phyloP scores from a whole-genome alignment of 2,797 vertebrate species.

The Dicrostonyx torquatus region DNA sequence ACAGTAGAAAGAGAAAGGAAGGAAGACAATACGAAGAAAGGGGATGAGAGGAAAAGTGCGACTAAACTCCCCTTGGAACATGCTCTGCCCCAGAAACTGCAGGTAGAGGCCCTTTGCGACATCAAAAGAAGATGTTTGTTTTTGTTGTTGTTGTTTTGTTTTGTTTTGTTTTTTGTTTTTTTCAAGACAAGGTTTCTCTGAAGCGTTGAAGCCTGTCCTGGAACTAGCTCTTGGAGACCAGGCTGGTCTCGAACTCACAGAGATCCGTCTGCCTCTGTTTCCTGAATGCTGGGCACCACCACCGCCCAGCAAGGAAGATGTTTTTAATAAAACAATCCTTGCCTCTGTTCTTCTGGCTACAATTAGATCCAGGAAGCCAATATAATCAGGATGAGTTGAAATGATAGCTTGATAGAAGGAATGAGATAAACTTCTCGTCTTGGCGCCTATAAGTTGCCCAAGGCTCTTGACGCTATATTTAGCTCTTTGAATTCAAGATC shows the following conservation, averaged over 20 bases:
- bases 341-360: conserved; percentile 44
- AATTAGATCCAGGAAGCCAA: conserved; percentile 24
- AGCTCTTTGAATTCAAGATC: conserved; percentile 43
- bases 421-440: conserved; percentile 16
- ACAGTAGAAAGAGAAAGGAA: background rate
- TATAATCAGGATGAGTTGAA: background rate
- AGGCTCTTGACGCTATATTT: conserved; percentile 47
- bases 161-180: too few species aligned
- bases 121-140: background rate
- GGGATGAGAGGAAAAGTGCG: background rate
- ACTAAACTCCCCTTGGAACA: background rate
- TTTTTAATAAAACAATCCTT: conserved; percentile 35
- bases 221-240: too few species aligned
- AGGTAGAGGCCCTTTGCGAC: background rate
- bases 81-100: background rate
- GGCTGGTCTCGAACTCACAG: too few species aligned
- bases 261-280: too few species aligned
- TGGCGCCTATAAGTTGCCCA: background rate
- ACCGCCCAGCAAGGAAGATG: background rate
- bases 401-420: conserved; percentile 41
- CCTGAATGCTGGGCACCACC: too few species aligned
- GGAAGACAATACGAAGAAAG: background rate
- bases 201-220: too few species aligned
- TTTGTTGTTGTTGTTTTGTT: too few species aligned
- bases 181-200: too few species aligned